Evolutionary conservation across 2,888 invertebrate genomes (phyloP), one percentile per base, ranked within the genome.

Genomic region (Aricia artaxerxes): DNA sequence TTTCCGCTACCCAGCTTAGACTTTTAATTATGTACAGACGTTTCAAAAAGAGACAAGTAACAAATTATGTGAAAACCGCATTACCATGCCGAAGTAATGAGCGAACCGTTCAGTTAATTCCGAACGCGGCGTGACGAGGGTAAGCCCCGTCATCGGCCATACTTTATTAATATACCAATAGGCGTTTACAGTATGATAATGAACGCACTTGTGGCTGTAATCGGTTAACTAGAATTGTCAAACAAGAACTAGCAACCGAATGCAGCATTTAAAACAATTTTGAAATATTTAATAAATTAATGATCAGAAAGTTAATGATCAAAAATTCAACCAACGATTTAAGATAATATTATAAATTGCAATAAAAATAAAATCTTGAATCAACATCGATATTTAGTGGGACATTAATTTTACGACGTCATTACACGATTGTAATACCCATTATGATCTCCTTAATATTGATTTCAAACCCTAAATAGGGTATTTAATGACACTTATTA

Each of bases 71-170:
- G 76, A 76, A 76, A 76, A 76, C 76, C 76, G 76, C 76, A 76
- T 76, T 76, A 76, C 49, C 76, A 76, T 76, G 53, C 57, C 53
- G 16, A 76, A 76, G 76, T 76, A 76, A 76, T 76, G 76, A 76
- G 76, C 76, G 76, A 76, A 57, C 57, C 76, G 76, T 57, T 53
- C 76, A 57, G 81, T 82, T 82, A 82, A 83, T 83, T 82, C 83
- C 79, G 38, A 76, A 78, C 82, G 81, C 81, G 82, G 75, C 81
- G 79, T 83, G 84, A 83, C 82, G 82, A 82, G 84, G 84, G 84
- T 83, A 80, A 72, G 78, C 78, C 73, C 57, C 75, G 81, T 81
- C 81, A 81, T 75, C 80, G 81, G 80, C 80, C 49, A 75, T 76
- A 57, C 76, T 76, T 76, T 76, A 76, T 76, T 76, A 76, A 76